These are phyloP conservation scores for Parnassius smintheus DNA, from an alignment of 2,888 invertebrate genomes.

Conservation along the genomic window DNA sequence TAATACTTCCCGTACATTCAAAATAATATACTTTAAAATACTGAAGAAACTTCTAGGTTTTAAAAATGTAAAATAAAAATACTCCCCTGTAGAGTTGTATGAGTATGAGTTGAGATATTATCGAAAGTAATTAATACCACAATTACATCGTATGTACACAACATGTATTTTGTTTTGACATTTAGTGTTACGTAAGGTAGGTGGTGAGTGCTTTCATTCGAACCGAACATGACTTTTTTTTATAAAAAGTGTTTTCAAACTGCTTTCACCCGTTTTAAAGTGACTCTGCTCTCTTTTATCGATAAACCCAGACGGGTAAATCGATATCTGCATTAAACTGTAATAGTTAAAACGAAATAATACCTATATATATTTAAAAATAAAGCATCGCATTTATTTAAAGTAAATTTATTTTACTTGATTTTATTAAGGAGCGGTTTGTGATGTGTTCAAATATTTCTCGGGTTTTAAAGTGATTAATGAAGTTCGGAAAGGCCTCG, in stretches of 20 bases:
- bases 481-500: constrained; percentile 44
- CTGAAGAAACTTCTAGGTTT: no score
- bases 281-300: constrained; percentile 29
- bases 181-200: constrained; percentile 30
- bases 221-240: constrained; percentile 27
- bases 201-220: constrained; percentile 29
- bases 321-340: constrained; percentile 2
- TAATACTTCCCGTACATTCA: no score
- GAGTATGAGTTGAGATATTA: neutral
- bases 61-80: no score
- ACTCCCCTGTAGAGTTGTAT: no score
- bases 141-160: neutral
- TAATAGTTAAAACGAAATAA: constrained; percentile 1
- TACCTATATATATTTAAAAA: neutral
- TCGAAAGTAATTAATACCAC: constrained; percentile 3
- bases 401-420: neutral
- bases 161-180: neutral
- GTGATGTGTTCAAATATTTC: constrained; percentile 7
- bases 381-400: neutral
- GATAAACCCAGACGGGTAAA: neutral
- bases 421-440: neutral
- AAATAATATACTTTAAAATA: no score
- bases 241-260: constrained; percentile 33
- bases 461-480: constrained; percentile 33
- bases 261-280: constrained; percentile 36